Conservation (phyloP, 2,888 invertebrate species). For the Melipona beecheii region DNA sequence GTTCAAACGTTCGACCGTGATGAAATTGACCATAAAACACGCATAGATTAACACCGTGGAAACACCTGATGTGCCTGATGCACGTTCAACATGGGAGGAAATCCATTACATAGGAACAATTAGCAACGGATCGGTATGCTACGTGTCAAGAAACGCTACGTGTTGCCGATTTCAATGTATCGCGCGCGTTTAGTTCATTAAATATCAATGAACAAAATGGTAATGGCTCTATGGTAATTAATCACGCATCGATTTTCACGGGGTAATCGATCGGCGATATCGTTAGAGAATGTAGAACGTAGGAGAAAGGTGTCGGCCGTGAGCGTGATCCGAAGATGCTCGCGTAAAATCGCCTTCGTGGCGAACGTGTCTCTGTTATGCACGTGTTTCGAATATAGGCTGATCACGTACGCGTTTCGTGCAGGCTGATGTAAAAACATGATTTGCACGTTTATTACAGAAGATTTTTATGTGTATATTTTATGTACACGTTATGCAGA, state of each 20-base stretch:
- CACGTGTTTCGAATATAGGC: not conserved
- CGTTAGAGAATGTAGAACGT: constrained; percentile 18
- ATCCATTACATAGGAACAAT: constrained; percentile 35
- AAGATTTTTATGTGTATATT: not conserved
- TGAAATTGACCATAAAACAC: not conserved
- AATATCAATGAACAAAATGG: constrained; percentile 23
- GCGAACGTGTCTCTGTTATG: not conserved
- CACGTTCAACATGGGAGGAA: not conserved
- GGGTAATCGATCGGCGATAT: constrained; percentile 39
- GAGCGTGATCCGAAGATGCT: constrained; percentile 24
- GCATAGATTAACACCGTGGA: not conserved
- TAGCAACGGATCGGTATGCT: constrained; percentile 23
- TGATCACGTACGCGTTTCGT: no score
- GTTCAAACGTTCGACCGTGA: not conserved
- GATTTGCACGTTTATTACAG: no score
- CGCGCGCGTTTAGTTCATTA: constrained; percentile 36
- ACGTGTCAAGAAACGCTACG: constrained; percentile 2
- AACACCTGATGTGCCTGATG: constrained; percentile 8
- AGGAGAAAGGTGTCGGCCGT: constrained; percentile 22
- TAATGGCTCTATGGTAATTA: constrained; percentile 15
- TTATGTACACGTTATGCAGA: not conserved
- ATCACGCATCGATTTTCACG: constrained; percentile 34
- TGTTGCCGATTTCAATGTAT: constrained; percentile 41
- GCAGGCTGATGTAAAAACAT: no score
- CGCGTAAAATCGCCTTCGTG: constrained; percentile 4